These are phyloP conservation scores for Drosophila burlai DNA, from an alignment of 1,140 invertebrate genomes.

Conservation along the genomic window DNA sequence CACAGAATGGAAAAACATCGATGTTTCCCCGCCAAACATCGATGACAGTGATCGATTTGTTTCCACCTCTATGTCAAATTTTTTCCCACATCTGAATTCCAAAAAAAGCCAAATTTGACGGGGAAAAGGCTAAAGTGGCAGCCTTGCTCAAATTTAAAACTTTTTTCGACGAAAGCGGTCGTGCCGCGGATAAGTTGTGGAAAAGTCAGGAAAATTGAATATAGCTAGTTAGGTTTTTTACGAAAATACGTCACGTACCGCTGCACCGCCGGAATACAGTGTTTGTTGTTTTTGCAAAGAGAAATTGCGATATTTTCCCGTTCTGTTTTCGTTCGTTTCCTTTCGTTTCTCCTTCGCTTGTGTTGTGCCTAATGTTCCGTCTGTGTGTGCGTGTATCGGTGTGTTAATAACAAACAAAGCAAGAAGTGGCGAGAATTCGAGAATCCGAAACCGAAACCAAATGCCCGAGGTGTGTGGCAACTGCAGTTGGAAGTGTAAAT, in stretches of 20 bases:
- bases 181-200: slow-evolving; percentile 1
- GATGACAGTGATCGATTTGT: too few relatives aligned
- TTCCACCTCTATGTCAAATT: too few relatives aligned
- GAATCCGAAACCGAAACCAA: slow-evolving; percentile 19
- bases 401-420: slow-evolving; percentile 28
- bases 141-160: too few relatives aligned
- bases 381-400: background rate
- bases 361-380: slow-evolving; percentile 2
- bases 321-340: slow-evolving; percentile 17
- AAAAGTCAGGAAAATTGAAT: background rate
- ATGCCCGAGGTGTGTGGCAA: slow-evolving; percentile 41
- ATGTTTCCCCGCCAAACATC: too few relatives aligned
- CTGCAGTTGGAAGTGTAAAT: slow-evolving; percentile 50
- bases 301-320: slow-evolving; percentile 6
- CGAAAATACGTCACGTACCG: background rate
- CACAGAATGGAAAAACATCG: too few relatives aligned
- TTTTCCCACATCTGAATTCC: too few relatives aligned
- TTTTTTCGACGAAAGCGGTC: background rate
- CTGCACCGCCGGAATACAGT: slow-evolving; percentile 5
- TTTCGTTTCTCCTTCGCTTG: slow-evolving; percentile 15
- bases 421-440: slow-evolving; percentile 23
- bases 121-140: too few relatives aligned
- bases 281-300: slow-evolving; percentile 15
- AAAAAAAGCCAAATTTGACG: too few relatives aligned
- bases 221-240: background rate